A percentile compares a stretch with the other conserved stretches of the same genome.
These are phyloP conservation scores for Coracopsis vasa DNA, from an alignment of 2,113 vertebrate genomes.

Conservation along the genomic window DNA sequence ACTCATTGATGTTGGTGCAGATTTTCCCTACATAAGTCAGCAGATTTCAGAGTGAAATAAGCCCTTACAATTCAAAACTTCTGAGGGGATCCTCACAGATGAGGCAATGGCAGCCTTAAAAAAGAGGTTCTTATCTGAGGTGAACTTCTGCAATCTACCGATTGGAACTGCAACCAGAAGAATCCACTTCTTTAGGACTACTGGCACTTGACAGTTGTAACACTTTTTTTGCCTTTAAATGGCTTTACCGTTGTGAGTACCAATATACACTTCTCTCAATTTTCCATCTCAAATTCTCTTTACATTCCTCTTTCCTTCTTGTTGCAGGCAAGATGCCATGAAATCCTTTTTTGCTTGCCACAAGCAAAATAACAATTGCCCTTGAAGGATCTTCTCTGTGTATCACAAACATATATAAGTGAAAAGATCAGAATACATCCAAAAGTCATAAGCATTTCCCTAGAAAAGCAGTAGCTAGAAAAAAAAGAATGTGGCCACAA, in stretches of 20 bases:
- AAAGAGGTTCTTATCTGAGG: neutral
- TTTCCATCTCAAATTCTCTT: neutral
- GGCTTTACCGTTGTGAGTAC: neutral
- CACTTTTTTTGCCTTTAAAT: fast-evolving
- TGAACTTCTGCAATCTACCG: neutral
- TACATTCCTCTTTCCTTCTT: neutral
- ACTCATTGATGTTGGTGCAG: neutral
- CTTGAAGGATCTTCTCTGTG: neutral
- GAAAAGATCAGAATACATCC: neutral
- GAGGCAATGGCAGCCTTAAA: neutral
- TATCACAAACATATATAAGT: neutral
- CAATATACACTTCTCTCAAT: neutral
- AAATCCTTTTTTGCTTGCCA: neutral
- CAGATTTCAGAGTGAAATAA: constrained; percentile 5
- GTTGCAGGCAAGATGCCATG: neutral
- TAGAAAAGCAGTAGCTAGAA: neutral
- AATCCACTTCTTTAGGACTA: neutral
- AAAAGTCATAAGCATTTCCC: neutral
- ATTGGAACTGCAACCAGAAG: neutral
- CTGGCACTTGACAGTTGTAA: neutral
- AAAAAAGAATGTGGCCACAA: neutral
- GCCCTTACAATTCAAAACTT: neutral
- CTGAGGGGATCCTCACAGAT: neutral
- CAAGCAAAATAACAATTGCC: neutral
- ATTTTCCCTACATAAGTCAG: neutral